Evolutionary conservation across 2,113 vertebrate species (phyloP).

Genomic region (Capreolus pygargus): DNA sequence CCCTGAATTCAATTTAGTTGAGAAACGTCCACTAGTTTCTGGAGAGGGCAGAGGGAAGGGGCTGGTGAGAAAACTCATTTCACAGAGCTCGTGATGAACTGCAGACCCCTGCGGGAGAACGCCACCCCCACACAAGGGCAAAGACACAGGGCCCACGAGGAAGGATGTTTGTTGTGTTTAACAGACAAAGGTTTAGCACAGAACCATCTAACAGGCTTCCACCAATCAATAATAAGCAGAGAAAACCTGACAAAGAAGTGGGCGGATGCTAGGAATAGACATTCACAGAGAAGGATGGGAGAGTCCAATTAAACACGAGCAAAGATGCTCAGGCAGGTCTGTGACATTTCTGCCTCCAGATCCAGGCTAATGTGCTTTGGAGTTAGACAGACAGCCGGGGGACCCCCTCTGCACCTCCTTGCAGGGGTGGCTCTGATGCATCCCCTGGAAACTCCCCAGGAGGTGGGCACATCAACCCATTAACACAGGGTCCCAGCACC

Average conservation of each 20-base stretch:
- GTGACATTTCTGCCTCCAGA: neutral
- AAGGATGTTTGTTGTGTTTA: neutral
- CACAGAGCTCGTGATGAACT: neutral
- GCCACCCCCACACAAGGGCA: accelerated
- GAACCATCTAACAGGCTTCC: no score
- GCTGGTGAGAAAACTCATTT: neutral
- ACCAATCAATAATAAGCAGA: accelerated
- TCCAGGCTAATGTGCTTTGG: accelerated
- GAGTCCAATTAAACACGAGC: neutral
- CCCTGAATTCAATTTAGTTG: neutral
- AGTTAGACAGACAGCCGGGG: neutral
- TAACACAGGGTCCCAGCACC: slow-evolving; percentile 21
- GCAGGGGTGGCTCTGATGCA: neutral
- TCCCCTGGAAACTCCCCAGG: neutral
- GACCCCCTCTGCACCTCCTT: neutral
- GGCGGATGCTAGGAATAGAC: accelerated
- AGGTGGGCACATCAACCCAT: neutral
- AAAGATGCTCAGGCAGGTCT: no score
- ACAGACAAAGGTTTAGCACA: neutral
- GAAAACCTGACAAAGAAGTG: accelerated
- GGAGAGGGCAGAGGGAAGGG: neutral
- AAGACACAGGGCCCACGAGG: neutral
- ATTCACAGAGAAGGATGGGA: neutral
- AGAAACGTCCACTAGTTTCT: neutral
- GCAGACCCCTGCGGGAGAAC: neutral